A percentile compares a stretch with the other conserved stretches of the same genome.
Evolutionary conservation across 2,888 invertebrate genomes (phyloP).

Genomic region (Bombylius major): DNA sequence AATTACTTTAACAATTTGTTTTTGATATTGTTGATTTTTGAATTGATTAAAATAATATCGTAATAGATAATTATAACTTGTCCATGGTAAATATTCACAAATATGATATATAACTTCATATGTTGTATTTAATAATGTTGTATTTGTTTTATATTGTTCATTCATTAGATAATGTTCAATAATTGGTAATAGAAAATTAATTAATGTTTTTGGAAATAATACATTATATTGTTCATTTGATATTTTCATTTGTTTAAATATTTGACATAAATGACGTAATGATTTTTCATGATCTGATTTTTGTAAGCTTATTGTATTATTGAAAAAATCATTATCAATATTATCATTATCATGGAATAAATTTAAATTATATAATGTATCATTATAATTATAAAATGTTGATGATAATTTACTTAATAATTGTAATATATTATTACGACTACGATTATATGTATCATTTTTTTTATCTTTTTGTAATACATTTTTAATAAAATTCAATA

Average conservation of each 20-base stretch:
- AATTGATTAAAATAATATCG: slow-evolving; percentile 69
- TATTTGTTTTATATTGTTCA: slow-evolving; percentile 62
- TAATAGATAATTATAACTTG: slow-evolving; percentile 71
- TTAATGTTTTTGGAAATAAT: slow-evolving; percentile 57
- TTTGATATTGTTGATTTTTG: slow-evolving; percentile 63
- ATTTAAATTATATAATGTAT: slow-evolving; percentile 58
- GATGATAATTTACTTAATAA: slow-evolving; percentile 64
- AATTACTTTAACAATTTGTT: slow-evolving; percentile 64
- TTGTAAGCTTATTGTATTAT: slow-evolving; percentile 81
- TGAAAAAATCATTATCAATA: slow-evolving; percentile 80
- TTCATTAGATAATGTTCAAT: slow-evolving; percentile 67
- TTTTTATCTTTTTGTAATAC: slow-evolving; percentile 31
- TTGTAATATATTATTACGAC: slow-evolving; percentile 62
- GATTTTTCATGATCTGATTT: slow-evolving; percentile 76
- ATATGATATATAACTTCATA: slow-evolving; percentile 68
- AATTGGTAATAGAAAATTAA: slow-evolving; percentile 76
- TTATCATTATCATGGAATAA: slow-evolving; percentile 43
- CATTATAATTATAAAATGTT: slow-evolving; percentile 57
- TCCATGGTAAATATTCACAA: slow-evolving; percentile 74
- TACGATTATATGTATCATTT: no score
- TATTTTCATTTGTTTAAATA: slow-evolving; percentile 43
- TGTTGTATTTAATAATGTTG: slow-evolving; percentile 70
- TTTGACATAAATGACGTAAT: slow-evolving; percentile 56
- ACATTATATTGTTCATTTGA: slow-evolving; percentile 31
- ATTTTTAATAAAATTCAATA: slow-evolving; percentile 57